Percentiles rank a stretch among this genome's conserved stretches.
Evolutionary conservation across 2,797 vertebrate species (phyloP).

Genomic region (Anniella stebbinsi): DNA sequence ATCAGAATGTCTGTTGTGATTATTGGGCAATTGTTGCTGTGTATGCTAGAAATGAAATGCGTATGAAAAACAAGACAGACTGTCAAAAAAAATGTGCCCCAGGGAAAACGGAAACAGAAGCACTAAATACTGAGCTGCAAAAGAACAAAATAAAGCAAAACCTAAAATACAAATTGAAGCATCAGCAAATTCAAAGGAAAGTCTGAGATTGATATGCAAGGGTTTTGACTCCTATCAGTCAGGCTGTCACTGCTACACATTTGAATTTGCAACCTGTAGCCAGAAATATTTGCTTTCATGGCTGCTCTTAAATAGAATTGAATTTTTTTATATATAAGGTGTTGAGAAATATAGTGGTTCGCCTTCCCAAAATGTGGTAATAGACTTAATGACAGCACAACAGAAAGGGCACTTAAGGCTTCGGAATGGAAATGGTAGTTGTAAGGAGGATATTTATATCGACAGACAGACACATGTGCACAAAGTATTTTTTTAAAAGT

Average conservation of each 20-base stretch:
- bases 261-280: conserved; percentile 15
- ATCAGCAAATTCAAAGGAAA: neutral
- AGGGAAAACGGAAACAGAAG: conserved; percentile 3
- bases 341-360: conserved; percentile 8
- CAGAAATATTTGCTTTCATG: neutral
- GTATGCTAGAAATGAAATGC: conserved; percentile 48
- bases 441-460: neutral
- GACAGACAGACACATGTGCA: too few relatives aligned
- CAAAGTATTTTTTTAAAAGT: neutral
- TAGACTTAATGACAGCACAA: neutral
- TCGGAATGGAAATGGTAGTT: neutral
- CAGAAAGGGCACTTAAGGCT: neutral
- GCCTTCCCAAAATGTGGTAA: neutral
- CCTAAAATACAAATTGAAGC: neutral
- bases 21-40: conserved; percentile 24
- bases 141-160: conserved; percentile 24
- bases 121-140: neutral
- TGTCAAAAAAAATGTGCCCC: conserved; percentile 33
- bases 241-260: conserved; percentile 1
- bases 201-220: conserved; percentile 15
- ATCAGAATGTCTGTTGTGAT: conserved; percentile 38
- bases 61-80: conserved; percentile 31
- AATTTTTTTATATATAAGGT: neutral
- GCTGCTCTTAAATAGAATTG: neutral
- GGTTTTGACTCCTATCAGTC: neutral